Evolutionary conservation across 2,888 invertebrate genomes (phyloP), one percentile per base, ranked within the genome.

Genomic region (Drosophila histrio): DNA sequence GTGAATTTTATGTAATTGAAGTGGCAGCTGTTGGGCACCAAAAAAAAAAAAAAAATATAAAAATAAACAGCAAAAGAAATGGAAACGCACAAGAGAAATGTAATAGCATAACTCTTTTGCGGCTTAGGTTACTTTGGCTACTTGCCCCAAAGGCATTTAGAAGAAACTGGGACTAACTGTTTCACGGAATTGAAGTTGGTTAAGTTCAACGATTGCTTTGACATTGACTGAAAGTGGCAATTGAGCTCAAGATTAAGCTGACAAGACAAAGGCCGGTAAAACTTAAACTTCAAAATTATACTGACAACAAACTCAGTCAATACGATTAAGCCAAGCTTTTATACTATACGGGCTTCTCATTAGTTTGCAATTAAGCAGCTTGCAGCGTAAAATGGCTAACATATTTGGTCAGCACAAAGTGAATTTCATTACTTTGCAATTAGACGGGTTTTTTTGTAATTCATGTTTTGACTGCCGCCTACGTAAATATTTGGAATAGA

Each of bases 1-100:
- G 88, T 88, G 87, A 84, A 77, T 84, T 88, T 88, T 84, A 84
- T 88, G 87, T 84, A 81, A 87, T 87, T 83, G 83, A 83, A 88
- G 82, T 82, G 86, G 62, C 83, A 82, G 82, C 81, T 79, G 84
- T 59, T 44, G 59, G 59, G 32, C 57, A 59, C 15, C 39, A 43
- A 24, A 36, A 60, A 22, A 30, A 21, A 22, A 58, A 21, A 24
- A 36, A 41, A 30, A 26, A 58, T n/a, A 3, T 30, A 41, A 43
- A 46, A 22, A 21, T 5, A 30, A 54, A 70, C 6, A n/a, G 28
- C 0, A 17, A 34, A 43, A 44, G 60, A 54, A 62, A 32, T 50
- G 59, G 66, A 61, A 63, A 47, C 64, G 60, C 60, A 47, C 4
- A 65, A 77, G 88, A 87, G 82, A 78, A 82, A 82, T 82, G 88